phyloP scores from a whole-genome alignment of 2,888 invertebrate species.

The Caenorhabditis plicata region DNA sequence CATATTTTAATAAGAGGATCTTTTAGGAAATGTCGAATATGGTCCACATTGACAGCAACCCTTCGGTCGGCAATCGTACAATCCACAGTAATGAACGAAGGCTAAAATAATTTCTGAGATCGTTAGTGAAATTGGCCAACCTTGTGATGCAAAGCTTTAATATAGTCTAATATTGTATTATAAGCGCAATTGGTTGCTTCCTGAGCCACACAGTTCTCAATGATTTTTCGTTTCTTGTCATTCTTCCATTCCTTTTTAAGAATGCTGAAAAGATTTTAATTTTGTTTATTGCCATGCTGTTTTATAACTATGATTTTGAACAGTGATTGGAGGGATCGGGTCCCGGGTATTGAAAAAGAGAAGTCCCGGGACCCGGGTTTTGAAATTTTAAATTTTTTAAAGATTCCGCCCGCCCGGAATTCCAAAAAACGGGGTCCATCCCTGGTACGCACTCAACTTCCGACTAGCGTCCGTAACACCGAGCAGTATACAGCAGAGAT shows the following conservation, averaged over 20 bases:
- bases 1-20: slow-evolving; percentile 21
- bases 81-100: slow-evolving; percentile 16
- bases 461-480: no score
- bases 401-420: no score
- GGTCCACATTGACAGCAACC: slow-evolving; percentile 24
- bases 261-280: slow-evolving; percentile 18
- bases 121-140: neutral
- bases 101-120: no score
- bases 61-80: slow-evolving; percentile 22
- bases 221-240: slow-evolving; percentile 31
- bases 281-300: no score
- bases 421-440: no score
- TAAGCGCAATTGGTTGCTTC: slow-evolving; percentile 39
- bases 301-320: no score
- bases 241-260: slow-evolving; percentile 21
- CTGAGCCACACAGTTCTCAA: slow-evolving; percentile 35
- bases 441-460: no score
- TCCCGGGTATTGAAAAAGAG: no score
- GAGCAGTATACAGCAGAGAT: no score
- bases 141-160: slow-evolving; percentile 15
- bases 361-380: no score
- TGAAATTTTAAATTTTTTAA: no score
- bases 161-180: slow-evolving; percentile 28
- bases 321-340: no score
- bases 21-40: slow-evolving; percentile 17